Evolutionary conservation across 1,140 invertebrate species (phyloP), one percentile per base, ranked within the genome.

Genomic region (Octopus sinensis): DNA sequence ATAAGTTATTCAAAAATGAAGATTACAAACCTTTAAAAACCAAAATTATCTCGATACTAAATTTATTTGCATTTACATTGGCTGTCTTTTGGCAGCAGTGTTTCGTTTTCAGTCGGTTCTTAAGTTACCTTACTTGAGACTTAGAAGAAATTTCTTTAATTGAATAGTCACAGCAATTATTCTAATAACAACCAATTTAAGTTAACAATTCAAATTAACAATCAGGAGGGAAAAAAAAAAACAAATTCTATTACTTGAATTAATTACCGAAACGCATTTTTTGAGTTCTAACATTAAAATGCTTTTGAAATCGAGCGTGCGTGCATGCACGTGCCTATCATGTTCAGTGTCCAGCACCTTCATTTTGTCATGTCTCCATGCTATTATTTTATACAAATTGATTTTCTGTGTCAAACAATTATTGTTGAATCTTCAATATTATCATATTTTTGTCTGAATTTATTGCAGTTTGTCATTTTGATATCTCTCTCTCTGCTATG

Each of bases 381-480:
- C 68, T 12, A 73, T 13, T 73, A 73, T n/a, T n/a, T 73, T 73
- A 62, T 12, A 62, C 9, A 62, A 62, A 12, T 62, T 62, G 17
- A 62, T 62, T 62, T 12, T 62, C 17, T 12, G 17, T 62, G 56
- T 9, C 56, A 62, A 62, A 62, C 56, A 17, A 62, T 62, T 62
- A 9, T 62, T 9, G 9, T 62, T 73, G 5, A 13, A 73, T 6
- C 13, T 73, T 73, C 13, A 6, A 73, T 62, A 12, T 17, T 73
- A 43, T 43, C 30, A 43, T 43, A 43, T 43, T 43, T 43, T 43
- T 43, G 30, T 43, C 30, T 43, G 3, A 43, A 43, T 43, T 73
- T 23, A 73, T 73, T 73, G 68, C 68, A 17, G 13, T 73, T 73
- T 73, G 68, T 73, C 68, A 73, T 73, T 73, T 6, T 73, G 30